phyloP scores from a whole-genome alignment of 2,113 vertebrate species.

The Numida meleagris region DNA sequence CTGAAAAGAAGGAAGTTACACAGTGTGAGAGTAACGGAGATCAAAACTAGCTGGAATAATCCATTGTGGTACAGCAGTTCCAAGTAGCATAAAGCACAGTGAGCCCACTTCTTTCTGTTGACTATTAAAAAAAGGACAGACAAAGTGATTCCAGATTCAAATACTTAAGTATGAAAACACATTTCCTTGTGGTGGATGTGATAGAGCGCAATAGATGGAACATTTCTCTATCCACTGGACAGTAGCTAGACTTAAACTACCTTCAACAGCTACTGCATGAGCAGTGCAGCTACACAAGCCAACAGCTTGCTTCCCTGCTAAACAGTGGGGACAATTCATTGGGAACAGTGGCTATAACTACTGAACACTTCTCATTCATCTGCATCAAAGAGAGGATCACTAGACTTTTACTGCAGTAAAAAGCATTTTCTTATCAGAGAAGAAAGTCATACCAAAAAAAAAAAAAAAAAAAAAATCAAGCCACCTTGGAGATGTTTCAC shows the following conservation, averaged over 20 bases:
- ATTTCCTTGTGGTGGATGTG: not conserved
- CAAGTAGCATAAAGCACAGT: not conserved
- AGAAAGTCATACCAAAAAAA: not conserved
- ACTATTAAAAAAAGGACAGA: not conserved
- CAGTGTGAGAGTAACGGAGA: not conserved
- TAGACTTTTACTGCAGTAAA: not conserved
- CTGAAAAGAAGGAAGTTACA: not conserved
- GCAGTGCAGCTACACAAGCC: not conserved
- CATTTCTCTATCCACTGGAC: not conserved
- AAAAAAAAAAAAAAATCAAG: not conserved
- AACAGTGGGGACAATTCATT: not conserved
- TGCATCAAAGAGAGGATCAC: not conserved
- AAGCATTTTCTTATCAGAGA: not conserved
- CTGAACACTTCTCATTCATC: not conserved
- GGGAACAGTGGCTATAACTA: not conserved
- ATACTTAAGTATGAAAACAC: not conserved
- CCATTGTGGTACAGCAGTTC: not conserved
- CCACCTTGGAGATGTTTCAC: not conserved
- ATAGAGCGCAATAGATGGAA: not conserved
- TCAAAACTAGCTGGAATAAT: not conserved
- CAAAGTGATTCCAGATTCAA: not conserved
- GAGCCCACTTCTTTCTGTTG: not conserved
- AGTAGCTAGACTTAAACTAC: not conserved
- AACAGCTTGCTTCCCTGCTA: not conserved
- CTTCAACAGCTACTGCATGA: not conserved